These are phyloP conservation scores for Phenganax subtilis DNA, from an alignment of 92 coral and sea anemone genomes.

Conservation along the genomic window DNA sequence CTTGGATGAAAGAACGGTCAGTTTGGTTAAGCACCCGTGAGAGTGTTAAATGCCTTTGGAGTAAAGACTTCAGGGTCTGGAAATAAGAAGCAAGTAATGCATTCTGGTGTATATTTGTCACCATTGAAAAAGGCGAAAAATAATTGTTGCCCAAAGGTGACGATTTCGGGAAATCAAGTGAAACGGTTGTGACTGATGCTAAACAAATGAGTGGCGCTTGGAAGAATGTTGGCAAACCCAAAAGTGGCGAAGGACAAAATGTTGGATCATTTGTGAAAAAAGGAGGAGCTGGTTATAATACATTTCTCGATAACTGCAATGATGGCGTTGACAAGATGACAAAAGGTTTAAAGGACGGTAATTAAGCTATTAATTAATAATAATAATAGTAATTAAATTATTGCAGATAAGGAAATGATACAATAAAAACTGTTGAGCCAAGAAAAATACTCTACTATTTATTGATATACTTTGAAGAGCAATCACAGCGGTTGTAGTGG, in stretches of 20 bases:
- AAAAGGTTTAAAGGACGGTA: neutral
- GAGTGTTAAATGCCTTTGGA: neutral
- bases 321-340: slow-evolving; percentile 14
- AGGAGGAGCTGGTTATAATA: slow-evolving; percentile 25
- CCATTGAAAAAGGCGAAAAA: slow-evolving; percentile 2
- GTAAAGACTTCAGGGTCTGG: slow-evolving; percentile 7
- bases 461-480: too few relatives aligned
- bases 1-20: neutral
- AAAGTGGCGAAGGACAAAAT: neutral
- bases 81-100: neutral
- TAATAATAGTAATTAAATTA: too few relatives aligned
- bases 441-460: too few relatives aligned
- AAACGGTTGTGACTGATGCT: slow-evolving; percentile 35
- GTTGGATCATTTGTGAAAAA: slow-evolving; percentile 29
- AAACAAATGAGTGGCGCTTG: slow-evolving; percentile 32
- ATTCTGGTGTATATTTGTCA: slow-evolving; percentile 4
- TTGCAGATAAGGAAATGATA: too few relatives aligned
- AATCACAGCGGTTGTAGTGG: too few relatives aligned
- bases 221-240: slow-evolving; percentile 11
- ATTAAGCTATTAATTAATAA: too few relatives aligned
- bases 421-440: too few relatives aligned
- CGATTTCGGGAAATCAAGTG: slow-evolving; percentile 14
- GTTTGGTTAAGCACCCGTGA: neutral
- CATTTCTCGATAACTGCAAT: slow-evolving; percentile 2
- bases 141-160: slow-evolving; percentile 42